Conservation (phyloP, 2,113 vertebrate genomes). For the Archilochus colubris region DNA sequence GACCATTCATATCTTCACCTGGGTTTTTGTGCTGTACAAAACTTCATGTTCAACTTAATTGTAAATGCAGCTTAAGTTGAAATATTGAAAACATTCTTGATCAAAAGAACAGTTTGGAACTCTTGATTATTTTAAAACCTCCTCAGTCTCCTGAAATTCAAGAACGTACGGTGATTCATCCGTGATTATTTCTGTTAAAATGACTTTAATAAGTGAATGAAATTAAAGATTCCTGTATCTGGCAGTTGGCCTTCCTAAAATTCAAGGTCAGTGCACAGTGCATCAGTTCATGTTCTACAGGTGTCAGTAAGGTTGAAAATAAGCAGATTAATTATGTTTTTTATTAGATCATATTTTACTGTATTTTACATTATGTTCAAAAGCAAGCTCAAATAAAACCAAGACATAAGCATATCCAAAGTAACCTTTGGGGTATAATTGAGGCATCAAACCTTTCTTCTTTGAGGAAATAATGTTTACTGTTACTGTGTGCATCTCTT, state of each 20-base stretch:
- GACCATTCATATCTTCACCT: background rate
- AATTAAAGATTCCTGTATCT: conserved; percentile 10
- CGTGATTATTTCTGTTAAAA: conserved; percentile 37
- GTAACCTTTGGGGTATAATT: background rate
- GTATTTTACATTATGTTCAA: background rate
- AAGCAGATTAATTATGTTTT: background rate
- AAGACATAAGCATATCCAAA: background rate
- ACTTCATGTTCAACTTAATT: background rate
- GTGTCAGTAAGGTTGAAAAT: background rate
- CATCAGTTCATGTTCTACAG: background rate
- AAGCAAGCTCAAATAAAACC: background rate
- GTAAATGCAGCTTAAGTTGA: background rate
- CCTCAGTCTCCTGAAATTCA: background rate
- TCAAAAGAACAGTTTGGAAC: conserved; percentile 3
- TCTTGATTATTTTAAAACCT: conserved; percentile 4
- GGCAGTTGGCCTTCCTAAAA: conserved; percentile 9
- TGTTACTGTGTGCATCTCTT: background rate
- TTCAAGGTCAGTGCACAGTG: conserved; percentile 28
- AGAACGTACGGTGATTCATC: conserved; percentile 35
- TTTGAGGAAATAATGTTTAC: background rate
- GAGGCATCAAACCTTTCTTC: background rate
- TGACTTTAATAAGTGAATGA: conserved; percentile 33
- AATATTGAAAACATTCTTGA: background rate
- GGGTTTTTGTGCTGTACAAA: background rate
- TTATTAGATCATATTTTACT: background rate